Base-by-base conservation (phyloP, 2,888 invertebrate species). In the Acanthosepion pharaonis region DNA sequence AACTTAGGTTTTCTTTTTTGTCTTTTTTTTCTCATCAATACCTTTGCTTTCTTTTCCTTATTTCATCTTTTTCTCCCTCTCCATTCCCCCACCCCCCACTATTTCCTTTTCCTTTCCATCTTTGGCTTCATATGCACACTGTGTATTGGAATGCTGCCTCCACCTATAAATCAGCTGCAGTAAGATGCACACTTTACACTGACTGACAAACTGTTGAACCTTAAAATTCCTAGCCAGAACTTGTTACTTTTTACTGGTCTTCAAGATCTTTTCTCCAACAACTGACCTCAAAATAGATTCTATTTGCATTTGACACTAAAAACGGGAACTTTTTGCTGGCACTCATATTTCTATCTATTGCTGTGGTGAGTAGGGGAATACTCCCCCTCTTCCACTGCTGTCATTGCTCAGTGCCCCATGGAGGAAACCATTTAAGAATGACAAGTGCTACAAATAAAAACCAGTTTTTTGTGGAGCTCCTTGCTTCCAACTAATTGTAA, bases 271-370 rank as follows among this genome's bases (percentile, higher is more conserved):
- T 18, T 33, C n/a, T 78, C 78, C n/a, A 78, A 78, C 78, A 78
- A 78, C 78, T n/a, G 78, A 33, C 78, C 78, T 78, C 78, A n/a
- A 78, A 78, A 78, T 78, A 78, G 78, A 78, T 78, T 78, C 33
- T 78, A 78, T 78, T 78, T 78, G n/a, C 78, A 78, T 78, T 42
- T 15, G 78, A 78, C 78, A 78, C 78, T 78, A 11, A 11, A 33
- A 33, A 5, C 33, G 25, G n/a, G 23, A 78, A n/a, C 18, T 78
- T 78, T 78, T 8, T 33, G 15, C 78, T 78, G 78, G n/a, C 78
- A 4, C 78, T 78, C 78, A 78, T 78, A 78, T n/a, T 78, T n/a
- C n/a, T 78, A n/a, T 78, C 78, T 78, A 15, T n/a, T 9, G 28
- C 2, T 9, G 9, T 78, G n/a, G 78, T 78, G 3, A 15, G n/a